A percentile compares a stretch with the other conserved stretches of the same genome.
phyloP scores from a whole-genome alignment of 2,888 invertebrate genomes.

The Sinhomidia bicolor region DNA sequence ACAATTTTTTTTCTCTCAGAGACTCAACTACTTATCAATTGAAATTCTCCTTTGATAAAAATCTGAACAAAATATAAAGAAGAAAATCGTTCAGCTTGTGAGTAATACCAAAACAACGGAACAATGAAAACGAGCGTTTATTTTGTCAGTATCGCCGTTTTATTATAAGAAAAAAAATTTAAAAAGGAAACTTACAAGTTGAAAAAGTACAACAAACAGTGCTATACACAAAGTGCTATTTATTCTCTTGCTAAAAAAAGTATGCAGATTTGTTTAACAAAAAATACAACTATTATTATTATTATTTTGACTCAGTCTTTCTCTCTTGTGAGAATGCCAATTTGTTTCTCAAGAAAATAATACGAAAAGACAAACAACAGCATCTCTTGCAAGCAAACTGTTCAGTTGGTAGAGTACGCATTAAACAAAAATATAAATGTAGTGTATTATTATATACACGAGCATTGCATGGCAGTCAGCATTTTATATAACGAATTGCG shows the following conservation, averaged over 20 bases:
- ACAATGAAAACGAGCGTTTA: constrained; percentile 4
- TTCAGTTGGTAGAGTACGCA: background rate
- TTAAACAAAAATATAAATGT: constrained; percentile 10
- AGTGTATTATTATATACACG: too few relatives aligned
- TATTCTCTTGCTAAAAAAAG: background rate
- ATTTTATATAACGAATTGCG: constrained; percentile 38
- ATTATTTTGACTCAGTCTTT: background rate
- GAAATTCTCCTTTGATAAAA: background rate
- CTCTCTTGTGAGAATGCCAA: constrained; percentile 48
- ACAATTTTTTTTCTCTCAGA: constrained; percentile 20
- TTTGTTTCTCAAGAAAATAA: constrained; percentile 21
- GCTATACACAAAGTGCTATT: constrained; percentile 7
- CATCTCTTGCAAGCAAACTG: constrained; percentile 15
- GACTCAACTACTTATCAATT: background rate
- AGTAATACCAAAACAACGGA: background rate
- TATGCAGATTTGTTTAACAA: constrained; percentile 13
- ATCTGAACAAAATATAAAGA: background rate
- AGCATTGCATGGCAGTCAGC: constrained; percentile 60
- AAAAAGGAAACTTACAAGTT: background rate
- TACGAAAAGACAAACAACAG: background rate
- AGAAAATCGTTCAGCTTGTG: background rate
- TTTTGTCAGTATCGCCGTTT: background rate
- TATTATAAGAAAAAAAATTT: background rate
- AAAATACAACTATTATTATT: background rate
- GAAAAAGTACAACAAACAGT: background rate